These are phyloP conservation scores for Tadarida brasiliensis DNA, from an alignment of 2,797 vertebrate genomes.

Conservation along the genomic window DNA sequence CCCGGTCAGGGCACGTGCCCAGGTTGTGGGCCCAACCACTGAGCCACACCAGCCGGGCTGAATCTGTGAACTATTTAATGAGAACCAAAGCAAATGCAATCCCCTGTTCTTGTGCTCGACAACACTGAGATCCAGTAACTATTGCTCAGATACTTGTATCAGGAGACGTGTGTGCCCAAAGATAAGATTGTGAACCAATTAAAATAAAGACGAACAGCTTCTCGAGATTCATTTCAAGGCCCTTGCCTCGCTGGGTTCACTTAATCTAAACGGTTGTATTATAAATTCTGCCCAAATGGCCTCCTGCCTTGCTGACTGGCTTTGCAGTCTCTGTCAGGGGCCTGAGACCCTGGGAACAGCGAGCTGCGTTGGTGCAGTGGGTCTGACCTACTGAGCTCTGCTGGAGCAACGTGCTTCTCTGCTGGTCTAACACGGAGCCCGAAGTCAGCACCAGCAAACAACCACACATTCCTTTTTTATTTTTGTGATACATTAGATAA, in stretches of 20 bases:
- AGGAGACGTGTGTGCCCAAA: background rate
- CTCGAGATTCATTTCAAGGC: conserved; percentile 16
- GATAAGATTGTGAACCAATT: conserved; percentile 12
- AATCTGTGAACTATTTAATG: background rate
- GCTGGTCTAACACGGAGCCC: background rate
- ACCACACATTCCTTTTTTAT: background rate
- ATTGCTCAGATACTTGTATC: background rate
- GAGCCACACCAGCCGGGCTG: background rate
- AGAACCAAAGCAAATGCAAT: background rate
- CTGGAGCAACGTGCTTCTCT: background rate
- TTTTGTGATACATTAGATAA: background rate
- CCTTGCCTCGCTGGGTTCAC: background rate
- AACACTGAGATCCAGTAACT: background rate
- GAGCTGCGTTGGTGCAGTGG: background rate
- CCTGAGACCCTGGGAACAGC: background rate
- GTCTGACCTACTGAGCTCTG: background rate
- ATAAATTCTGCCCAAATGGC: background rate
- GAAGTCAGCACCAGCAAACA: background rate
- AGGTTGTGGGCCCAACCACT: background rate
- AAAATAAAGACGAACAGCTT: conserved; percentile 36
- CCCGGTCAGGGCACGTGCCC: background rate
- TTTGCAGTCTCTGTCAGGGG: background rate
- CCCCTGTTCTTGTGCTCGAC: background rate
- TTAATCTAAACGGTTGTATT: conserved; percentile 4
- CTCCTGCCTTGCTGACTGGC: background rate